Evolutionary conservation across 2,888 invertebrate species (phyloP).

Genomic region (Tetragonisca angustula): DNA sequence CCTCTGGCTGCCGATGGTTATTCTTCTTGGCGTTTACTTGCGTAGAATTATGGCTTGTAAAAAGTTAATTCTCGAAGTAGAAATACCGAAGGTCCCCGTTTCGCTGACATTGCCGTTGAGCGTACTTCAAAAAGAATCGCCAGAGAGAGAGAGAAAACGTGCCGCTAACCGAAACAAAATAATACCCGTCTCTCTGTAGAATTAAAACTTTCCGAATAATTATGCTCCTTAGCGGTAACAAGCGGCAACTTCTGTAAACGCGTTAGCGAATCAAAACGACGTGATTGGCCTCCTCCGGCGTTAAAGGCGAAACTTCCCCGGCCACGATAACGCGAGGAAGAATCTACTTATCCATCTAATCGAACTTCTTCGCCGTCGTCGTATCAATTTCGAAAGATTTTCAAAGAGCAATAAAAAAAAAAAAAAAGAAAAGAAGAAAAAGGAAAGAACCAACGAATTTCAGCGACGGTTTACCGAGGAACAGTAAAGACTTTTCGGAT

Average conservation of each 20-base stretch:
- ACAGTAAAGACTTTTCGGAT: slow-evolving; percentile 1
- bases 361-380: background rate
- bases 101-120: background rate
- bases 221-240: background rate
- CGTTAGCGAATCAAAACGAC: background rate
- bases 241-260: background rate
- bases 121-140: background rate
- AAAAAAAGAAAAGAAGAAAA: no score
- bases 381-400: background rate
- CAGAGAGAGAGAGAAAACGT: background rate
- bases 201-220: background rate
- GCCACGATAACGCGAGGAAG: background rate
- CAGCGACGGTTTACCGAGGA: background rate
- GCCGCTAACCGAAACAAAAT: background rate
- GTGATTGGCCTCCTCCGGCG: background rate
- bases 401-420: background rate
- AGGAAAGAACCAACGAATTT: background rate
- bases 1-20: background rate
- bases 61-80: background rate
- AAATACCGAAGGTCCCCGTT: background rate
- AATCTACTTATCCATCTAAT: background rate
- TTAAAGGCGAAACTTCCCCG: background rate
- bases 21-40: background rate
- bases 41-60: background rate
- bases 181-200: background rate